Percentiles rank a stretch among this genome's conserved stretches.
Conservation (phyloP, 2,888 invertebrate genomes). For the Cataglyphis altisquamis region DNA sequence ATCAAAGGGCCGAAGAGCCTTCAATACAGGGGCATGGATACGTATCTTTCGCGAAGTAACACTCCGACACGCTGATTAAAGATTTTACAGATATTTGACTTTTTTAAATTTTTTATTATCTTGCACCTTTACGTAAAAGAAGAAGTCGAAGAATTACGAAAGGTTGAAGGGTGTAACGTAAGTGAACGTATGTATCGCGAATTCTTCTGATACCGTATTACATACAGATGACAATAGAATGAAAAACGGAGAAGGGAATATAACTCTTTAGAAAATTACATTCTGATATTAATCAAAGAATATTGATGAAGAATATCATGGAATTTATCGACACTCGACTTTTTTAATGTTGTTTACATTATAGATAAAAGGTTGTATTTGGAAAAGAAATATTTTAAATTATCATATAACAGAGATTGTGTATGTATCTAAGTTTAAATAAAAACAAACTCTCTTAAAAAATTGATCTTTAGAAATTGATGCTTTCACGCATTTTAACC, state of each 20-base stretch:
- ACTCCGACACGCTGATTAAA: background rate
- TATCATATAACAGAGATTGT: background rate
- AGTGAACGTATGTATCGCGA: background rate
- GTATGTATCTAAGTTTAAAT: background rate
- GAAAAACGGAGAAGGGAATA: background rate
- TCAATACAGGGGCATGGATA: background rate
- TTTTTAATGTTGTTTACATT: background rate
- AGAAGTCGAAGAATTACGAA: background rate
- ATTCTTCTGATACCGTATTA: background rate
- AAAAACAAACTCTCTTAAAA: background rate
- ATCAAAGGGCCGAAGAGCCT: conserved; percentile 28
- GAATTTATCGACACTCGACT: background rate
- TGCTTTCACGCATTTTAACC: conserved; percentile 82
- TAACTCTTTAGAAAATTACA: background rate
- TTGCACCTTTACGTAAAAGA: background rate
- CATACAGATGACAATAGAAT: background rate
- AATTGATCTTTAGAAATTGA: conserved; percentile 50
- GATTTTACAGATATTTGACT: background rate
- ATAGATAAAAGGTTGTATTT: background rate
- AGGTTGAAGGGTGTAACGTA: background rate
- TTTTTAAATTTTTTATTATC: background rate
- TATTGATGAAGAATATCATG: conserved; percentile 4
- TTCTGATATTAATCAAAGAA: background rate
- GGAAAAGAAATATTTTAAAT: background rate
- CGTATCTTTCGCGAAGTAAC: background rate